Percentiles rank a stretch among this genome's conserved stretches.
Evolutionary conservation across 2,113 vertebrate species (phyloP).

Genomic region (Nanger granti): DNA sequence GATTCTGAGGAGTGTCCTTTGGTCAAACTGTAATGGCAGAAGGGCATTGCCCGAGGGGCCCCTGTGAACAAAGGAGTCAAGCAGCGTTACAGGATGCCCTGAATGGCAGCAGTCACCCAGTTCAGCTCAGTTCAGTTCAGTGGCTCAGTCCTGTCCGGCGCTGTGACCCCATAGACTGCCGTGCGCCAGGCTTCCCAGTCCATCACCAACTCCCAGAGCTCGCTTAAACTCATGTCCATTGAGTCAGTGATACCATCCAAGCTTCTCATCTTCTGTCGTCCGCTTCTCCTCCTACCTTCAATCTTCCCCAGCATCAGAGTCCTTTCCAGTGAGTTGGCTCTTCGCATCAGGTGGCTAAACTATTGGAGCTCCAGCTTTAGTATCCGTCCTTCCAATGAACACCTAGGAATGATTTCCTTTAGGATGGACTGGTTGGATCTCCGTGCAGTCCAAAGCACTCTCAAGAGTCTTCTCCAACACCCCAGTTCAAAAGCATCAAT

Average conservation of each 20-base stretch:
- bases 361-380: background rate
- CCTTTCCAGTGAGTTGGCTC: background rate
- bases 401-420: background rate
- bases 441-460: background rate
- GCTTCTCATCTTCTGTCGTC: background rate
- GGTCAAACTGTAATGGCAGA: background rate
- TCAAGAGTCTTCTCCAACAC: background rate
- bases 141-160: background rate
- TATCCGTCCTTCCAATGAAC: background rate
- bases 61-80: background rate
- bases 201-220: background rate
- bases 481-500: background rate
- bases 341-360: background rate
- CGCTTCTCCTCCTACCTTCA: background rate
- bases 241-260: background rate
- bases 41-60: background rate
- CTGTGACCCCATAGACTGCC: background rate
- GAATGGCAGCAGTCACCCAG: accelerated
- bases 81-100: background rate
- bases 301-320: background rate
- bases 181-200: background rate
- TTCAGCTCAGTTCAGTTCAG: background rate
- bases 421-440: background rate
- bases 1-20: background rate
- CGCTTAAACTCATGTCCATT: background rate